Conservation (phyloP, 2,113 vertebrate species). For the Ammodytes dubius region DNA sequence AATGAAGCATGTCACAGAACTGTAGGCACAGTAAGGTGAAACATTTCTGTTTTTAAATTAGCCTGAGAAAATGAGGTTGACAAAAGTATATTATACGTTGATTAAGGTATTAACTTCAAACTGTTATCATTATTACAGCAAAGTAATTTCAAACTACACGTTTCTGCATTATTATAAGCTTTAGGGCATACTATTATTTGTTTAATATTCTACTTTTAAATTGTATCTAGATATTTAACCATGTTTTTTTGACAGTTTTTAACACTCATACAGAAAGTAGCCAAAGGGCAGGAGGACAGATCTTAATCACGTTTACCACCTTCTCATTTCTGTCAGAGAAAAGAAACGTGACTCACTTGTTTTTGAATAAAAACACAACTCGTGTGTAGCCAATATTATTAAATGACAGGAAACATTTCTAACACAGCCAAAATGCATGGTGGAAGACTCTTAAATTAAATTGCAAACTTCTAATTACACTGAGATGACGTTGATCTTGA, state of each 20-base stretch:
- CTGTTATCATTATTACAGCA: background rate
- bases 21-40: background rate
- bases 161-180: background rate
- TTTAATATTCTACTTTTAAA: background rate
- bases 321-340: constrained; percentile 16
- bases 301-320: constrained; percentile 18
- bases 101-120: background rate
- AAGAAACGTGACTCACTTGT: constrained; percentile 35
- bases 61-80: background rate
- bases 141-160: background rate
- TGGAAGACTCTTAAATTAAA: background rate
- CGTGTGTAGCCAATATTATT: background rate
- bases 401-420: background rate
- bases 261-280: background rate
- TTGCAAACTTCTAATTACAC: background rate
- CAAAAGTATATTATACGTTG: background rate
- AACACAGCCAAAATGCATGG: background rate
- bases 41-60: background rate
- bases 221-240: background rate
- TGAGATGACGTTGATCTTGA: background rate
- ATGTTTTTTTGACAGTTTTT: background rate
- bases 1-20: background rate
- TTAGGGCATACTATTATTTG: background rate
- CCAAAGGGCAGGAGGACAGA: background rate
- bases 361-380: background rate